phyloP scores from a whole-genome alignment of 2,113 vertebrate species.

The Dunckerocampus dactyliophorus region DNA sequence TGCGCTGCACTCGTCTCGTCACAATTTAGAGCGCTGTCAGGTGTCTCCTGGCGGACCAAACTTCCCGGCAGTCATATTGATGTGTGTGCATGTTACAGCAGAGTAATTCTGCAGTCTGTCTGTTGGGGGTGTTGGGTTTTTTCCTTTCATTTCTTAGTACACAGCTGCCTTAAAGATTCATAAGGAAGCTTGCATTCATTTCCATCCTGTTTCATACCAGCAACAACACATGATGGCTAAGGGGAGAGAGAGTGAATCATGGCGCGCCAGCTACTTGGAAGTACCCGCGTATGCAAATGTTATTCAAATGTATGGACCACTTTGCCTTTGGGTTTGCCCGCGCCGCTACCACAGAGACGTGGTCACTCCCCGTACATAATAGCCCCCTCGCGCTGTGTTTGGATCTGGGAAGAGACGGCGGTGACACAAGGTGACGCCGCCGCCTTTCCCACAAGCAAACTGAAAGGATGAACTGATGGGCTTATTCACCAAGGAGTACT shows the following conservation, averaged over 20 bases:
- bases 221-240: constrained; percentile 20
- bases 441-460: neutral
- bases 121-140: too few relatives aligned
- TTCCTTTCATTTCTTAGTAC: constrained; percentile 23
- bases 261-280: constrained; percentile 53
- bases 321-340: constrained; percentile 49
- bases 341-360: constrained; percentile 12
- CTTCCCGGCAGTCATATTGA: constrained; percentile 12
- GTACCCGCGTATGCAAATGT: constrained; percentile 62
- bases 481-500: too few relatives aligned
- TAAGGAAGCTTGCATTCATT: constrained; percentile 47
- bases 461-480: too few relatives aligned
- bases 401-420: neutral
- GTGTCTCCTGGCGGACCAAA: constrained; percentile 38
- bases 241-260: constrained; percentile 53
- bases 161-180: constrained; percentile 50
- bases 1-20: constrained; percentile 51
- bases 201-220: constrained; percentile 38
- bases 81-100: constrained; percentile 23
- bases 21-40: constrained; percentile 51
- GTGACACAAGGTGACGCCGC: constrained; percentile 35
- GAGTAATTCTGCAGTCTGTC: constrained; percentile 34
- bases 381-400: constrained; percentile 13
- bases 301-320: constrained; percentile 56
- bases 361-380: constrained; percentile 55